Evolutionary conservation across 2,888 invertebrate genomes (phyloP).

Genomic region (Spisula subtruncata): DNA sequence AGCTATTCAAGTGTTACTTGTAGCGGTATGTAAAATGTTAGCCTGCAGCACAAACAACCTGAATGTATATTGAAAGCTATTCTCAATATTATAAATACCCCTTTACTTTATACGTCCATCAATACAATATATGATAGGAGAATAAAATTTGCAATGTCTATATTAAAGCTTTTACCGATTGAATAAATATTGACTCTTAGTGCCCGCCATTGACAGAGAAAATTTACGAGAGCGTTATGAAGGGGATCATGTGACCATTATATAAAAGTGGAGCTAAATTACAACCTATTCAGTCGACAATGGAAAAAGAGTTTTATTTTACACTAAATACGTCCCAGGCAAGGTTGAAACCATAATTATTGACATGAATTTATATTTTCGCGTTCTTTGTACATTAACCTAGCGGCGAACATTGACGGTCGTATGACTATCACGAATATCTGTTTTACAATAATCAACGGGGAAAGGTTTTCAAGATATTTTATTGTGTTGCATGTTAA

Average conservation of each 20-base stretch:
- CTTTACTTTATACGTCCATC: slow-evolving; percentile 49
- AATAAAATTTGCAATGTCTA: slow-evolving; percentile 69
- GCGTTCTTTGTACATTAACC: slow-evolving; percentile 7
- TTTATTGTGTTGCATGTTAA: neutral
- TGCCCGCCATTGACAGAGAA: slow-evolving; percentile 67
- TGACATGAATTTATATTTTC: slow-evolving; percentile 46
- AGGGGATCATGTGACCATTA: slow-evolving; percentile 67
- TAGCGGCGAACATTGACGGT: neutral
- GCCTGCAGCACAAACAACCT: slow-evolving; percentile 50
- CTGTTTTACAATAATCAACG: slow-evolving; percentile 9
- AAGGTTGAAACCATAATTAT: slow-evolving; percentile 60
- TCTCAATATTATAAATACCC: slow-evolving; percentile 52
- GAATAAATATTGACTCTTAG: slow-evolving; percentile 71
- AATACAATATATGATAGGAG: slow-evolving; percentile 68
- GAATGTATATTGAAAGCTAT: slow-evolving; percentile 42
- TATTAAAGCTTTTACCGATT: slow-evolving; percentile 72
- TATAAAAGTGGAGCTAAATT: slow-evolving; percentile 69
- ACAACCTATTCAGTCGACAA: slow-evolving; percentile 68
- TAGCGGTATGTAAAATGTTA: slow-evolving; percentile 48
- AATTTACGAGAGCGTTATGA: slow-evolving; percentile 66
- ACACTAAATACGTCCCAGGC: slow-evolving; percentile 56
- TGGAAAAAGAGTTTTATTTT: slow-evolving; percentile 62
- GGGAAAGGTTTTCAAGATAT: slow-evolving; percentile 1
- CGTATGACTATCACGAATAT: neutral
- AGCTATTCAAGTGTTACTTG: slow-evolving; percentile 48